Conservation (phyloP, 2,797 vertebrate species). For the Setipinna tenuifilis region DNA sequence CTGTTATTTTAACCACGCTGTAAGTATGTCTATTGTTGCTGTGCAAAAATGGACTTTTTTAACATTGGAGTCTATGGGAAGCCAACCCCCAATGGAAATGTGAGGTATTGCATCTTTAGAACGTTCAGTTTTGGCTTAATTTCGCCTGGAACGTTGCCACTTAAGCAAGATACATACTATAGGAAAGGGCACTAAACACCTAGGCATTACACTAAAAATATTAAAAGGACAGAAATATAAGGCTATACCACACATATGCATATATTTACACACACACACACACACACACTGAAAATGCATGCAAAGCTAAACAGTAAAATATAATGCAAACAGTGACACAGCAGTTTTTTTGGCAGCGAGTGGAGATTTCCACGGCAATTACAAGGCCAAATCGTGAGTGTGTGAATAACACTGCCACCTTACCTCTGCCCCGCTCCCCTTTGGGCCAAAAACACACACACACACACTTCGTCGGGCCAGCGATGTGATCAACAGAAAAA, state of each 20-base stretch:
- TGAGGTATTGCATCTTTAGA: no score
- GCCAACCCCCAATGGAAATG: no score
- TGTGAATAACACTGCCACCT: constrained; percentile 3
- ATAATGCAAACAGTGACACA: neutral
- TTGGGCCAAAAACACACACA: neutral
- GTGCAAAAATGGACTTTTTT: no score
- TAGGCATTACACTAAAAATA: neutral
- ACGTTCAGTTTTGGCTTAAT: no score
- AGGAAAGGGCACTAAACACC: neutral
- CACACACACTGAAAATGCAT: neutral
- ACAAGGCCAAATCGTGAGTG: neutral
- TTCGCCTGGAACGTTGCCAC: no score
- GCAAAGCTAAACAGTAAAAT: neutral
- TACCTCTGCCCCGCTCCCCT: neutral
- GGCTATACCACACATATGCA: neutral
- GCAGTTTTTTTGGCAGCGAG: neutral
- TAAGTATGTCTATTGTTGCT: no score
- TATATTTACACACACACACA: neutral
- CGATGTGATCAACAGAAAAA: constrained; percentile 62
- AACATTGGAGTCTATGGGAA: no score
- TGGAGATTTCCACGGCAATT: neutral
- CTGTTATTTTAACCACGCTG: no score
- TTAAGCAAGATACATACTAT: neutral
- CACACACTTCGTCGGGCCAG: neutral
- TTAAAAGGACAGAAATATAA: neutral